Conservation (phyloP, 2,888 invertebrate genomes). For the Rhorus exstirpatorius region DNA sequence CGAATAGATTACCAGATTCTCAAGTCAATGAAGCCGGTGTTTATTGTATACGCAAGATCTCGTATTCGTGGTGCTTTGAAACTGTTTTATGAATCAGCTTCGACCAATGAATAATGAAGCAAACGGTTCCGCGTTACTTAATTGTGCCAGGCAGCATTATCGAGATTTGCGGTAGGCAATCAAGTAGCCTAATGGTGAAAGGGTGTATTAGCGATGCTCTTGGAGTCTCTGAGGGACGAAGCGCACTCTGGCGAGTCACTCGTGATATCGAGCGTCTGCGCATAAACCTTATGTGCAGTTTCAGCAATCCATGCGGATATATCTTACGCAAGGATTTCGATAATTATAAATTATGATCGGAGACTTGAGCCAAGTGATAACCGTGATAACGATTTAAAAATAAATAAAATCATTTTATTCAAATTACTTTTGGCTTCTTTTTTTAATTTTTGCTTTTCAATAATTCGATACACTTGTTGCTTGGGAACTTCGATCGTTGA, state of each 20-base stretch:
- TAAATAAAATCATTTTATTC: no score
- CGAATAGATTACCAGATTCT: not conserved
- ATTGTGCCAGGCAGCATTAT: constrained; percentile 46
- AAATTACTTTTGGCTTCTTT: no score
- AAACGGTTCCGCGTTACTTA: constrained; percentile 42
- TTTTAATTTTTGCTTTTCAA: no score
- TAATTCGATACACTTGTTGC: no score
- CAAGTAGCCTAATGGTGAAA: constrained; percentile 44
- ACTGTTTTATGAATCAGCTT: constrained; percentile 60
- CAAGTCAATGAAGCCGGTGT: not conserved
- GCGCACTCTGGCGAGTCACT: constrained; percentile 13
- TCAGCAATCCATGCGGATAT: not conserved
- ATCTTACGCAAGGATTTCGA: no score
- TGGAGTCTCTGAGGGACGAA: constrained; percentile 40
- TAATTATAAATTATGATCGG: not conserved
- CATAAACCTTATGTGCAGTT: constrained; percentile 17
- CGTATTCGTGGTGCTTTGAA: no score
- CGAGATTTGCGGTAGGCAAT: constrained; percentile 56
- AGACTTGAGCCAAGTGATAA: no score
- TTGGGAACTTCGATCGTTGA: no score
- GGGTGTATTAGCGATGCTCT: constrained; percentile 55
- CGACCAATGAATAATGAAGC: constrained; percentile 62
- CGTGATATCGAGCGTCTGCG: constrained; percentile 8
- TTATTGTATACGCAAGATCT: constrained; percentile 30
- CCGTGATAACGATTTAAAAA: no score